These are phyloP conservation scores for Parasteatoda tepidariorum DNA, from an alignment of 1,140 invertebrate species.

Conservation along the genomic window DNA sequence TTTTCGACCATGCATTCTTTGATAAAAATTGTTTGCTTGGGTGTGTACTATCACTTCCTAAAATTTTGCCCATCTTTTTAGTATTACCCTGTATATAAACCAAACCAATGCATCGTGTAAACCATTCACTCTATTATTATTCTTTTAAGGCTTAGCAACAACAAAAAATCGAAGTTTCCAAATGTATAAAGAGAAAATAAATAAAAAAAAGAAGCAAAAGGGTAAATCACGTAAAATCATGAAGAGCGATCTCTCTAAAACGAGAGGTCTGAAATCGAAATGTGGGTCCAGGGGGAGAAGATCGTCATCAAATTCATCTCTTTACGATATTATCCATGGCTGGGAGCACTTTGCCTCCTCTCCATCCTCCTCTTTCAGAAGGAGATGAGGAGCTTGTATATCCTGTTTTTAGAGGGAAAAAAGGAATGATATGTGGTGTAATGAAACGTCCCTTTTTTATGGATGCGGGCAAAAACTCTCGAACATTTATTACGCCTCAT, in stretches of 20 bases:
- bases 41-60: no score
- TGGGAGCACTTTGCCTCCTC: background rate
- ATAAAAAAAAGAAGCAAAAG: background rate
- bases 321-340: background rate
- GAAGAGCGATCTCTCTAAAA: background rate
- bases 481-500: background rate
- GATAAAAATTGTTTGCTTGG: no score
- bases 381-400: background rate
- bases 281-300: background rate
- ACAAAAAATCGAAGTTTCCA: background rate
- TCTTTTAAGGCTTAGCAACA: no score
- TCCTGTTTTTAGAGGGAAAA: background rate
- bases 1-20: no score
- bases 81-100: background rate
- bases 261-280: background rate
- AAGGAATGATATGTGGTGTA: background rate
- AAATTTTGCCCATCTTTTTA: no score
- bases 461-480: background rate
- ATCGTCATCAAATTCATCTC: conserved; percentile 38
- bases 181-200: background rate
- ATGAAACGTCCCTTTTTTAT: background rate
- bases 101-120: background rate
- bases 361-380: background rate
- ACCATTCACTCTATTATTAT: no score
- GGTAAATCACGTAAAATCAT: conserved; percentile 20